These are phyloP conservation scores for Melanerpes formicivorus DNA, from an alignment of 2,113 vertebrate genomes.

Conservation along the genomic window DNA sequence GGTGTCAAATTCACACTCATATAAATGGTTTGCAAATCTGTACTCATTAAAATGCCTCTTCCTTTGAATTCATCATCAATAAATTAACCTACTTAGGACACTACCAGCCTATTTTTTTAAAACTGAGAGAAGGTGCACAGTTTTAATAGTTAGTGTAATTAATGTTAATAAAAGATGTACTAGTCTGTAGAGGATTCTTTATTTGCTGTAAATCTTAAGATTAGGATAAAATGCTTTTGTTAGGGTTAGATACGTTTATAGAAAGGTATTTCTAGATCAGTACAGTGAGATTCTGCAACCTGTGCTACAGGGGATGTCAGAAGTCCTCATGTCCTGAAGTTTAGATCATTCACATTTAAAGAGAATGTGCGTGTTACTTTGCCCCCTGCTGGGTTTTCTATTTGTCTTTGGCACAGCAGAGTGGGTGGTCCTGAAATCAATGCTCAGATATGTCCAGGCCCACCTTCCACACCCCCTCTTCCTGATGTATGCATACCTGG, in stretches of 20 bases:
- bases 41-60: background rate
- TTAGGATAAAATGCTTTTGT: background rate
- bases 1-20: background rate
- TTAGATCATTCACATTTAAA: background rate
- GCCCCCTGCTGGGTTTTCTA: background rate
- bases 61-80: background rate
- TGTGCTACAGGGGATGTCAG: background rate
- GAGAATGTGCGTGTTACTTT: background rate
- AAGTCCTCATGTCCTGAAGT: background rate
- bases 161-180: background rate
- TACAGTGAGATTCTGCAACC: background rate
- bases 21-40: background rate
- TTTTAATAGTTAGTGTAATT: background rate
- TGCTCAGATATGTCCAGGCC: background rate
- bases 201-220: background rate
- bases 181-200: background rate
- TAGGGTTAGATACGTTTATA: background rate
- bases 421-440: constrained; percentile 13
- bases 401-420: background rate
- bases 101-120: background rate
- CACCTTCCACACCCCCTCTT: constrained; percentile 6
- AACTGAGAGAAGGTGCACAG: background rate
- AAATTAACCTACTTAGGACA: background rate
- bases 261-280: background rate
- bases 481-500: background rate